Conservation (phyloP, 2,888 invertebrate species). For the Artemia sinica region DNA sequence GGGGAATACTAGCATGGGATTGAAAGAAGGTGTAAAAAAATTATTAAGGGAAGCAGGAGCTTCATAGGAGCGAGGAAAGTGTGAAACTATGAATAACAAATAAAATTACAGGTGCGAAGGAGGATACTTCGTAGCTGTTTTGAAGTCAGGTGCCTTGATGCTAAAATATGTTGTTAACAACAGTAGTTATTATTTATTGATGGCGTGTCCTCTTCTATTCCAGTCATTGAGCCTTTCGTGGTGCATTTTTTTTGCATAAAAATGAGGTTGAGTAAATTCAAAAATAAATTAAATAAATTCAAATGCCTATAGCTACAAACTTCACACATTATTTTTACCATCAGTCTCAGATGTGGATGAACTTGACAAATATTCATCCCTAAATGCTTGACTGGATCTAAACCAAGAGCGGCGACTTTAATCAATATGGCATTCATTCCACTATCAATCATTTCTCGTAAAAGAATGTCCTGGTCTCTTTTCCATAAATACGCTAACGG, state of each 20-base stretch:
- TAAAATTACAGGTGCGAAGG: no score
- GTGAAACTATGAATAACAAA: no score
- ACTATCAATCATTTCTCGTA: constrained; percentile 90
- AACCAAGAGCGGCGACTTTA: constrained; percentile 87
- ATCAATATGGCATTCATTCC: constrained; percentile 84
- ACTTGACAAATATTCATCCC: constrained; percentile 68
- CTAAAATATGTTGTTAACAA: no score
- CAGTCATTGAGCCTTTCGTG: background rate
- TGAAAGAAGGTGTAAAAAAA: no score
- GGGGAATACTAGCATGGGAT: no score
- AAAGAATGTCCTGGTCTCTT: constrained; percentile 75
- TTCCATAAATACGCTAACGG: constrained; percentile 90
- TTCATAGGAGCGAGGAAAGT: no score
- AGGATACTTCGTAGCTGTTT: no score
- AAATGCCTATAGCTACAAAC: no score
- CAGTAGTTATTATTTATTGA: no score
- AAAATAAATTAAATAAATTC: no score
- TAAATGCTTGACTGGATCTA: constrained; percentile 67
- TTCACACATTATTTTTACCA: constrained; percentile 37
- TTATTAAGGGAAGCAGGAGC: no score
- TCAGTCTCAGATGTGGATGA: constrained; percentile 64
- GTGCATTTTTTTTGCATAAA: background rate
- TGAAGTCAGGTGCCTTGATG: no score
- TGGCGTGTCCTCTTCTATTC: background rate
- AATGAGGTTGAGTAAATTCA: constrained; percentile 26